A percentile compares a stretch with the other conserved stretches of the same genome.
Evolutionary conservation across 2,888 invertebrate species (phyloP).

Genomic region (Elysia crispata): DNA sequence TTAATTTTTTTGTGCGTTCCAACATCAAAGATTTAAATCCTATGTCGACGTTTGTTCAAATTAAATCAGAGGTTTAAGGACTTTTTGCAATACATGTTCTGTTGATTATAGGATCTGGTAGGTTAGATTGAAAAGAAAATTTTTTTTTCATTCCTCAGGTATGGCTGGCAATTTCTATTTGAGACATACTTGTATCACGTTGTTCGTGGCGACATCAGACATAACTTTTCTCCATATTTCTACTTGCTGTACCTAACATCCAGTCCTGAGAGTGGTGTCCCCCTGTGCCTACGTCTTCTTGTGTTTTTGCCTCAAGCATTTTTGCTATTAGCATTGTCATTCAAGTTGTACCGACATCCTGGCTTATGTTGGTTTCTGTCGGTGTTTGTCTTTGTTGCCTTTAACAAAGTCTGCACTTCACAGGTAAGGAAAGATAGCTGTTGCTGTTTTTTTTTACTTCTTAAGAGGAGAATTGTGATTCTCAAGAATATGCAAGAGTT

Average conservation of each 20-base stretch:
- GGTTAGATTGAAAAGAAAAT: too few species aligned
- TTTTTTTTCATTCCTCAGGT: constrained; percentile 78
- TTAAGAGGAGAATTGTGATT: too few species aligned
- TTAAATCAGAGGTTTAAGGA: too few species aligned
- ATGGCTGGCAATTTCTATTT: constrained; percentile 91
- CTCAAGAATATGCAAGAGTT: too few species aligned
- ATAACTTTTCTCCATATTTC: constrained; percentile 98
- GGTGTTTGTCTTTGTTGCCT: constrained; percentile 92
- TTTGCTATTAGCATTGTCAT: constrained; percentile 62
- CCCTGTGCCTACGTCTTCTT: constrained; percentile 81
- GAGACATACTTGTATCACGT: constrained; percentile 96
- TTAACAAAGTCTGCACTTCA: constrained; percentile 97
- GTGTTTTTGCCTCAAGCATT: constrained; percentile 85
- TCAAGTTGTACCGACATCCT: constrained; percentile 80
- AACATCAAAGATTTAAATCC: too few species aligned
- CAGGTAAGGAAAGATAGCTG: constrained; percentile 79
- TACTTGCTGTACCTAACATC: constrained; percentile 89
- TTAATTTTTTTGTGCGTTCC: too few species aligned
- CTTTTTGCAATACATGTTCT: too few species aligned
- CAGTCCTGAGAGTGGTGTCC: constrained; percentile 50
- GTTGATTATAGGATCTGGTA: too few species aligned
- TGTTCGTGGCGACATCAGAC: constrained; percentile 89
- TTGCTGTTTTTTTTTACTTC: too few species aligned
- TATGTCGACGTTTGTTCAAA: too few species aligned
- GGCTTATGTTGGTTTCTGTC: constrained; percentile 90